Conservation (phyloP, 2,113 vertebrate species). For the Clinocottus analis region DNA sequence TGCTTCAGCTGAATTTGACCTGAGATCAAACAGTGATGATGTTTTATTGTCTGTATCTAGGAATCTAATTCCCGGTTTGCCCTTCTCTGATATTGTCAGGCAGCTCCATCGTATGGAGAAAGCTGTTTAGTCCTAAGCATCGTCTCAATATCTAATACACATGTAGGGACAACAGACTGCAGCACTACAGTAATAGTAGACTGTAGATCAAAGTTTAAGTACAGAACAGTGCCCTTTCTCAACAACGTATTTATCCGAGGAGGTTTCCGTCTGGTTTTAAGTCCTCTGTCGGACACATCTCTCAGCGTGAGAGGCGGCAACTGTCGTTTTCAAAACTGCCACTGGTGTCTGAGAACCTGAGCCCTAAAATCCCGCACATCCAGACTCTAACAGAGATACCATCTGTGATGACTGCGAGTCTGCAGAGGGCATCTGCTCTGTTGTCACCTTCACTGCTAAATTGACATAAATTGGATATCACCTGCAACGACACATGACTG, state of each 20-base stretch:
- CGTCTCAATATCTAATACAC: slow-evolving; percentile 20
- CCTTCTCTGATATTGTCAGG: slow-evolving; percentile 1
- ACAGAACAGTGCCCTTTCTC: background rate
- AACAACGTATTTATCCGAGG: slow-evolving; percentile 19
- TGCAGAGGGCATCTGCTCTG: slow-evolving; percentile 75
- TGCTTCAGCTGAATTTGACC: slow-evolving; percentile 19
- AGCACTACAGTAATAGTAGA: slow-evolving; percentile 5
- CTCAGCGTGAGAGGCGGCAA: slow-evolving; percentile 59
- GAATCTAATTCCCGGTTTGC: background rate
- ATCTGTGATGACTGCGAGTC: slow-evolving; percentile 71
- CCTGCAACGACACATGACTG: slow-evolving; percentile 47
- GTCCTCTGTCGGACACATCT: slow-evolving; percentile 50
- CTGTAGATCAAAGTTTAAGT: slow-evolving; percentile 12
- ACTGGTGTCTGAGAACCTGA: slow-evolving; percentile 53
- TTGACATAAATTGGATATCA: slow-evolving; percentile 65
- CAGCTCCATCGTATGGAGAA: background rate
- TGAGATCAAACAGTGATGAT: background rate
- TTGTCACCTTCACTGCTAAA: slow-evolving; percentile 70
- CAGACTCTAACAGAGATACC: slow-evolving; percentile 70
- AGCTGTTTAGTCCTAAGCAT: background rate
- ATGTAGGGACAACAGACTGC: slow-evolving; percentile 1
- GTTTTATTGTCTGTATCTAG: slow-evolving; percentile 20
- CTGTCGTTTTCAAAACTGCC: slow-evolving; percentile 55
- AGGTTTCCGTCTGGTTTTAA: slow-evolving; percentile 32
- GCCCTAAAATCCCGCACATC: slow-evolving; percentile 60